phyloP scores from a whole-genome alignment of 2,113 vertebrate species.

The Mormyrus iriodes region DNA sequence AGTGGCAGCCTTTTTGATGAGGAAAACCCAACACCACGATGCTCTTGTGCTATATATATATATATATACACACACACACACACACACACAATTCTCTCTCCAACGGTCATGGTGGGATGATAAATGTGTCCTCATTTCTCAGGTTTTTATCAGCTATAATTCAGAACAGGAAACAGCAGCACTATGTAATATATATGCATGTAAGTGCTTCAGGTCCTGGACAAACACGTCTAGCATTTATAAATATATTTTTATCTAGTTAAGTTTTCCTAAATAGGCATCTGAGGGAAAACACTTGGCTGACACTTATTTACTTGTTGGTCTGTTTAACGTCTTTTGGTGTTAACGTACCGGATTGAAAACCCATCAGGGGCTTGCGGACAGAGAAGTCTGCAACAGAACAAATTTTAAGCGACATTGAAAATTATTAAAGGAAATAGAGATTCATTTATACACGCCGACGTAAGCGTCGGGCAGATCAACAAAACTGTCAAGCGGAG shows the following conservation, averaged over 20 bases:
- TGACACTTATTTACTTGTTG: constrained; percentile 6
- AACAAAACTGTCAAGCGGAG: constrained; percentile 64
- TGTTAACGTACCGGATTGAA: not conserved
- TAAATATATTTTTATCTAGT: not conserved
- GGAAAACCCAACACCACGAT: not conserved
- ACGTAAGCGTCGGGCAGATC: constrained; percentile 56
- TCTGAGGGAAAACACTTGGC: not conserved
- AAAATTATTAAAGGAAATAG: constrained; percentile 80
- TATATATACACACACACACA: not conserved
- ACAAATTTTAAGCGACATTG: constrained; percentile 58
- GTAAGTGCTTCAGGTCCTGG: not conserved
- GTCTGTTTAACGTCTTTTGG: not conserved
- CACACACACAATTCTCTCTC: not conserved
- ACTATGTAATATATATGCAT: constrained; percentile 26
- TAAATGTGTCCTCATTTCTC: not conserved
- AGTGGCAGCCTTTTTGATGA: not conserved
- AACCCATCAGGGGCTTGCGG: constrained; percentile 9
- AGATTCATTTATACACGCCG: constrained; percentile 67
- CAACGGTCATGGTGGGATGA: not conserved
- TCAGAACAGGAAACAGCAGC: not conserved
- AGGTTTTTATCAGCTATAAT: not conserved
- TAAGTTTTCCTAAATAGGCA: not conserved
- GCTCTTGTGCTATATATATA: not conserved
- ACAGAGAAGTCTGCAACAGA: constrained; percentile 57
- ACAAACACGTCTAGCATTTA: not conserved